Percentiles rank a stretch among this genome's conserved stretches.
phyloP scores from a whole-genome alignment of 2,797 vertebrate genomes.

The Danionella dracula region DNA sequence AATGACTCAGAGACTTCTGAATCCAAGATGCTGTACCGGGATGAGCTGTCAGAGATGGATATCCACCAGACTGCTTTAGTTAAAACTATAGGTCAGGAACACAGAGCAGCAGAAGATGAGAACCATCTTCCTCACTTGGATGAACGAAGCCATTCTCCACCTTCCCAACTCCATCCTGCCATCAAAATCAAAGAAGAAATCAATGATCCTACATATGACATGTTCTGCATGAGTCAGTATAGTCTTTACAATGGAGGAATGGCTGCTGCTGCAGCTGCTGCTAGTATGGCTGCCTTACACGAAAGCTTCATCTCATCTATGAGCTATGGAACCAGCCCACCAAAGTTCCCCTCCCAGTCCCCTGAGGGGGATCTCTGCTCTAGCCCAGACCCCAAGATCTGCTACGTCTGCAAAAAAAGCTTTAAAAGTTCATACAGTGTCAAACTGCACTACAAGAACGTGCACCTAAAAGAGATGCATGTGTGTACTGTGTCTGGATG shows the following conservation, averaged over 20 bases:
- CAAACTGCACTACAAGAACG: conserved; percentile 99
- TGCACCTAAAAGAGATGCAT: conserved; percentile 99
- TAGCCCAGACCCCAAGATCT: conserved; percentile 97
- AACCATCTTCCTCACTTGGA: conserved; percentile 77
- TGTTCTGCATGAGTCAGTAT: conserved; percentile 99
- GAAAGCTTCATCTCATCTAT: conserved; percentile 93
- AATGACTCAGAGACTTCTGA: conserved; percentile 97
- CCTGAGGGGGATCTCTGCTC: conserved; percentile 92
- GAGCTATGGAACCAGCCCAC: conserved; percentile 89
- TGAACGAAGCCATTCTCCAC: conserved; percentile 80
- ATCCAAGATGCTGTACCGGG: conserved; percentile 82
- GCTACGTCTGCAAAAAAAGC: conserved; percentile 99
- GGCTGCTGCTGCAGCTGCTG: conserved; percentile 82
- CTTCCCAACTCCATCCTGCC: conserved; percentile 77
- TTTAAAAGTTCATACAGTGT: conserved; percentile 99
- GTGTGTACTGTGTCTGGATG: conserved; percentile 98
- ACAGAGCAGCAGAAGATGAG: conserved; percentile 69
- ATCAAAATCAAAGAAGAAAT: conserved; percentile 98
- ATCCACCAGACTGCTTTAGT: conserved; percentile 60
- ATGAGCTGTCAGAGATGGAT: conserved; percentile 89
- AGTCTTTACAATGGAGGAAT: conserved; percentile 90
- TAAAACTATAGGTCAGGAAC: conserved; percentile 57
- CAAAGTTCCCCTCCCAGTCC: conserved; percentile 85
- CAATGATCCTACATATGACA: conserved; percentile 92
- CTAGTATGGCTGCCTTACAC: conserved; percentile 94